Evolutionary conservation across 1,140 invertebrate genomes (phyloP), one percentile per base, ranked within the genome.

Genomic region (Dendroctonus valens): DNA sequence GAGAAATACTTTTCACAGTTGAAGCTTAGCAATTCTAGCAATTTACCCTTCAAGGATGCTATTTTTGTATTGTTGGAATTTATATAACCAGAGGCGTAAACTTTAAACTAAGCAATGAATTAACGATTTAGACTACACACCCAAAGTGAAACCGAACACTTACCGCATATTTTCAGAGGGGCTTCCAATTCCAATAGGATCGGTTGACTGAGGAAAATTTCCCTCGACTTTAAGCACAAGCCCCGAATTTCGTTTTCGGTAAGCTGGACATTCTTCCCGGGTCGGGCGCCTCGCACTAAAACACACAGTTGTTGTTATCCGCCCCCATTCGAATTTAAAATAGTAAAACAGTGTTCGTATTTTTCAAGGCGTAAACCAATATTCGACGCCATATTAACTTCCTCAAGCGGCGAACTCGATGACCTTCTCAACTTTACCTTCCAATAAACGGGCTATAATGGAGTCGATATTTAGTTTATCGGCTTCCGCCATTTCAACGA

Each of bases 201-300:
- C 4, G 97, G 97, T 78, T 99, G 97, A 79, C 95, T 97, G 44
- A 99, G 87, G 81, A 99, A 99, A 79, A 99, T 99, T 88, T 99
- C 97, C 76, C 97, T 84, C 60, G 91, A 98, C 82, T 98, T 98
- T 71, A 98, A 84, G 80, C 96, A 99, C 68, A 99, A 86, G 59
- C 94, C 95, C 77, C 95, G 89, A 65, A 99, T 97, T 84, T 99
- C 96, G 74, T 89, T 89, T 86, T 98, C 96, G 73, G 94, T 93
- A 81, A 98, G 87, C 80, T 97, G 92, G 71, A 98, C 96, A 85
- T 94, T 96, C 84, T 98, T 98, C 59, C 96, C 96, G 73, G 96
- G 96, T 79, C 96, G 87, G 78, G 95, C 94, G 81, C 96, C 96
- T 80, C 96, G 87, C 70, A 99, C 96, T 96, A 65, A 72, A 72